Percentiles rank a stretch among this genome's conserved stretches.
phyloP scores from a whole-genome alignment of 1,140 invertebrate genomes.

The Alviniconcha marisindica region DNA sequence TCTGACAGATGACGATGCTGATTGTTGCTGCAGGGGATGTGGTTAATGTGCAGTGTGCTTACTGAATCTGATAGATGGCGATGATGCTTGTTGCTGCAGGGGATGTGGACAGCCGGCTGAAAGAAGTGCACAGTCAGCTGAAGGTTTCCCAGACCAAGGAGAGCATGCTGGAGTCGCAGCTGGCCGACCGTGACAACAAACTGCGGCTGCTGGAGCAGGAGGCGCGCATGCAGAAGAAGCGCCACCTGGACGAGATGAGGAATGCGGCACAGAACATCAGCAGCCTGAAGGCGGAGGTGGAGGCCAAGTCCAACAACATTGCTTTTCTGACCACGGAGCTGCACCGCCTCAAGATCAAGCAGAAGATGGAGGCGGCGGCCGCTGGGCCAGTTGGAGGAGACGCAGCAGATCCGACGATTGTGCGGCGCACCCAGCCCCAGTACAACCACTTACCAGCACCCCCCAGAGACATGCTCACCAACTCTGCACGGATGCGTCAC shows the following conservation, averaged over 20 bases:
- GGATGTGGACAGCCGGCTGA: conserved; percentile 1
- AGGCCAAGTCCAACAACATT: conserved; percentile 64
- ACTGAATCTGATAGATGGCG: no score
- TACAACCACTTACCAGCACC: conserved; percentile 44
- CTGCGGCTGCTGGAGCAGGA: conserved; percentile 32
- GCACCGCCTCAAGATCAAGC: conserved; percentile 60
- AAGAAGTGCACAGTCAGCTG: conserved; percentile 32
- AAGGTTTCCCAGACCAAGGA: conserved; percentile 27
- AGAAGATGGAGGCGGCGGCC: conserved; percentile 40
- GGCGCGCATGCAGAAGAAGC: conserved; percentile 35
- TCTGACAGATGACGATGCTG: no score
- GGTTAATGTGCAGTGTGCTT: no score
- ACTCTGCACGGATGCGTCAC: conserved; percentile 39
- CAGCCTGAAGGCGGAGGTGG: conserved; percentile 58
- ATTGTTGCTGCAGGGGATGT: no score
- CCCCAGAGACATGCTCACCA: conserved; percentile 38
- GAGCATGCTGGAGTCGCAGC: conserved; percentile 33
- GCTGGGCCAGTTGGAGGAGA: not conserved
- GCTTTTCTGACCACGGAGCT: conserved; percentile 68
- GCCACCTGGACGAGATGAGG: conserved; percentile 42
- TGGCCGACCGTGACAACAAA: conserved; percentile 34
- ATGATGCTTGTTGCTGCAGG: not conserved
- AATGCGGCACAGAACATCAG: conserved; percentile 50
- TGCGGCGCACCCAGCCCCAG: conserved; percentile 46
- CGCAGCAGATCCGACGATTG: conserved; percentile 39